Conservation (phyloP, 2,113 vertebrate species). For the Thamnaconus septentrionalis region DNA sequence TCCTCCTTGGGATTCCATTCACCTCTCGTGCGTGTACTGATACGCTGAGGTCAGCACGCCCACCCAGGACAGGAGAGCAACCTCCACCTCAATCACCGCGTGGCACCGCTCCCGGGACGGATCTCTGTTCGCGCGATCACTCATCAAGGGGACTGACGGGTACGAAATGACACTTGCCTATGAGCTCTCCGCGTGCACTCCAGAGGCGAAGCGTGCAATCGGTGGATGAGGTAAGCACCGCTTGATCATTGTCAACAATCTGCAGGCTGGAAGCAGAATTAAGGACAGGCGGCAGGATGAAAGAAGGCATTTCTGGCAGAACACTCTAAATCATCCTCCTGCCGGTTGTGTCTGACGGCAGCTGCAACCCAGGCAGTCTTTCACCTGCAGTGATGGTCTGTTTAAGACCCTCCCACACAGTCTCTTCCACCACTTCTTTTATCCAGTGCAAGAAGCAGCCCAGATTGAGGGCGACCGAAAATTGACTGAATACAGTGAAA, state of each 20-base stretch:
- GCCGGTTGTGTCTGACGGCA: constrained; percentile 22
- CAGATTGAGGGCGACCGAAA: constrained; percentile 8
- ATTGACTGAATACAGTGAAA: constrained; percentile 1
- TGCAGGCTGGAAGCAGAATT: constrained; percentile 66
- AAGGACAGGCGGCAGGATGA: constrained; percentile 39
- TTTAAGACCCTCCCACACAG: constrained; percentile 32
- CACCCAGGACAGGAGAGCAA: not conserved
- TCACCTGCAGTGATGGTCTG: constrained; percentile 32
- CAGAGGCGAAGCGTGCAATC: constrained; percentile 72
- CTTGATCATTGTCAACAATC: constrained; percentile 70
- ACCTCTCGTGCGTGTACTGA: too few species aligned
- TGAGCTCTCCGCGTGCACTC: constrained; percentile 66
- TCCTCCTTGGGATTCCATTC: too few species aligned
- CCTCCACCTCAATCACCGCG: not conserved
- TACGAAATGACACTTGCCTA: constrained; percentile 58
- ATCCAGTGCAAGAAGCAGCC: constrained; percentile 13
- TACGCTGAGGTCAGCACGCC: too few species aligned
- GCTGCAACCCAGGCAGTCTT: constrained; percentile 17
- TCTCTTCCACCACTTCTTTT: constrained; percentile 4
- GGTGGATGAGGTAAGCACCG: constrained; percentile 73
- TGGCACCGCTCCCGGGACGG: constrained; percentile 6
- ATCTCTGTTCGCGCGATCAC: constrained; percentile 27
- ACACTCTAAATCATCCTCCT: constrained; percentile 43
- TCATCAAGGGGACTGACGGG: constrained; percentile 18
- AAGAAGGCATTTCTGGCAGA: constrained; percentile 31